Percentiles rank a stretch among this genome's conserved stretches.
Evolutionary conservation across 2,888 invertebrate genomes (phyloP).

Genomic region (Ochropleura leucogaster): DNA sequence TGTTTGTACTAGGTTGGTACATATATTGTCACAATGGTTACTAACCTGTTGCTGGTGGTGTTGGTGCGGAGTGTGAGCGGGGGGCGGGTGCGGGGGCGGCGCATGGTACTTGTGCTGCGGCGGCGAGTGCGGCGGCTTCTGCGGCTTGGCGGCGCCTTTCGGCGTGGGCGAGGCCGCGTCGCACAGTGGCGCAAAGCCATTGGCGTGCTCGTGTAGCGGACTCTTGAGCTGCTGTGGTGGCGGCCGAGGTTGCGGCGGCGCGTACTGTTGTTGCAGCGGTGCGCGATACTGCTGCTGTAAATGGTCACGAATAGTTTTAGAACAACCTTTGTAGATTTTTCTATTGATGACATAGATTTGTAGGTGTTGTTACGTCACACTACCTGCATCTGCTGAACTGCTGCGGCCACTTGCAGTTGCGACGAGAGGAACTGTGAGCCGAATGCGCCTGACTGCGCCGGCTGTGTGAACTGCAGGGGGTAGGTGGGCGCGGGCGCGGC

Average conservation of each 20-base stretch:
- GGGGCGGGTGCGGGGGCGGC: slow-evolving; percentile 74
- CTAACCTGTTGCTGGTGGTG: slow-evolving; percentile 77
- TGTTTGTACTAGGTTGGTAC: background rate
- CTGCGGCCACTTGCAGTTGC: slow-evolving; percentile 87
- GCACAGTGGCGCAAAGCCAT: slow-evolving; percentile 91
- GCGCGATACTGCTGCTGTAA: slow-evolving; percentile 86
- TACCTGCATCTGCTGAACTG: slow-evolving; percentile 89
- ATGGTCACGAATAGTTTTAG: slow-evolving; percentile 9
- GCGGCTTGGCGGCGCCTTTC: slow-evolving; percentile 81
- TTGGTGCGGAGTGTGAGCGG: slow-evolving; percentile 76
- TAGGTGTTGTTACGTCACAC: background rate
- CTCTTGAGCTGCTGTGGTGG: slow-evolving; percentile 91
- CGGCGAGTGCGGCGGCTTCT: slow-evolving; percentile 87
- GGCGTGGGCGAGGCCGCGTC: slow-evolving; percentile 90
- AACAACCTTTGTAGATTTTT: slow-evolving; percentile 7
- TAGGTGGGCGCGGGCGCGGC: slow-evolving; percentile 91
- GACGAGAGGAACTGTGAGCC: slow-evolving; percentile 87
- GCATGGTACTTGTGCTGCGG: slow-evolving; percentile 86
- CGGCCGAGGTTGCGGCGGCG: slow-evolving; percentile 81
- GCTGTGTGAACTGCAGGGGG: slow-evolving; percentile 92
- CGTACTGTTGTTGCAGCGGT: slow-evolving; percentile 87
- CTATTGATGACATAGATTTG: background rate
- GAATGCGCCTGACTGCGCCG: slow-evolving; percentile 89
- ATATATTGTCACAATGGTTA: background rate
- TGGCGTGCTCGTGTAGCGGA: slow-evolving; percentile 89